Base-by-base conservation (phyloP, 2,888 invertebrate species). In the Amphimallon solstitiale region DNA sequence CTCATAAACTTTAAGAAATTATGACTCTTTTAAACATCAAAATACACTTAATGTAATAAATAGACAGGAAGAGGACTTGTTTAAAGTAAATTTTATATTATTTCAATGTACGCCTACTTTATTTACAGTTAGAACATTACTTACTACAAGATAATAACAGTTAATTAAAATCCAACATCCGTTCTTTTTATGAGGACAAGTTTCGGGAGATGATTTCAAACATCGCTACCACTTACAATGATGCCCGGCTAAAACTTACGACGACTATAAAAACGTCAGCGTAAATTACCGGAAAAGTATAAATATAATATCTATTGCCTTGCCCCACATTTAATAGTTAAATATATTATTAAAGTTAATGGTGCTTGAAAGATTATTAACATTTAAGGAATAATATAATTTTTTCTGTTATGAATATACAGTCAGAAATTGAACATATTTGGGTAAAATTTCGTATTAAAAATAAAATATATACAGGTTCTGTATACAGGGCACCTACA, bases 221-320 rank as follows among this genome's bases (percentile, higher is more conserved):
- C 29, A 14, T 12, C 23, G 7, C 29, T 29, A 23, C 43, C 23
- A 45, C 43, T 29, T 29, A 56, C 43, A 6, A 54, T 23, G 15
- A 14, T 59, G 43, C 34, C 40, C 6, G 17, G 29, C 23, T 43
- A 38, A 59, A 59, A 23, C 15, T 5, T 34, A 43, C 40, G 29
- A 29, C n/a, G 56, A 15, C 43, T 43, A 43, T 59, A 59, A 59
- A 59, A 59, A 43, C 43, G 56, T 59, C 56, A 45, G 43, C 34
- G 34, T 59, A 59, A 59, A 59, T 59, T 59, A 59, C 56, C 56
- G 56, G 56, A 59, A 59, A 59, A 23, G 15, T 43, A 59, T 45
- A 59, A 59, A 59, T 59, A 59, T 14, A 23, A 15, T 19, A 15
- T 10, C 29, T 23, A 45, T 40, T 45, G 34, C 43, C 5, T 40